phyloP scores from a whole-genome alignment of 2,888 invertebrate species.

The Drosophila infuscata region DNA sequence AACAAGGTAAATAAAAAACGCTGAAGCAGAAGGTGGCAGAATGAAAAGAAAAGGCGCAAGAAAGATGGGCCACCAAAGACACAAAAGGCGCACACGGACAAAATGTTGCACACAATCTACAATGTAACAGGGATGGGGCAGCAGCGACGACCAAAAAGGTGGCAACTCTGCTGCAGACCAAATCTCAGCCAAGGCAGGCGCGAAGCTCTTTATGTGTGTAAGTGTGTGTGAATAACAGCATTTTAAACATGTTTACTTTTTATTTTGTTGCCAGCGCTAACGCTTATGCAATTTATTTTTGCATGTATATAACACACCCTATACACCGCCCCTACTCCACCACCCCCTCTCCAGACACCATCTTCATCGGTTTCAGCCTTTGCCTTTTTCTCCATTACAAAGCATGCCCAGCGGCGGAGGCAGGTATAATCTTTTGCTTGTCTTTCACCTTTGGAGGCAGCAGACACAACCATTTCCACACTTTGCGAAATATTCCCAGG shows the following conservation, averaged over 20 bases:
- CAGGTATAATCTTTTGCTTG: conserved; percentile 78
- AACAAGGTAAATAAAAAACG: conserved; percentile 76
- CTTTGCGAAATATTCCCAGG: neutral
- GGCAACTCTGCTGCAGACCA: conserved; percentile 19
- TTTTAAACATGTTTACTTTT: conserved; percentile 79
- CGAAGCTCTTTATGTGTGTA: conserved; percentile 20
- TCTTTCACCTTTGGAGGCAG: conserved; percentile 61
- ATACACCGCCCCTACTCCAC: neutral
- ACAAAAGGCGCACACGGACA: conserved; percentile 37
- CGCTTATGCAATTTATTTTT: conserved; percentile 78
- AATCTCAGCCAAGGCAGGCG: conserved; percentile 38
- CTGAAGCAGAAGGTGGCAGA: conserved; percentile 53
- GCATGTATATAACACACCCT: conserved; percentile 31
- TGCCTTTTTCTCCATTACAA: conserved; percentile 58
- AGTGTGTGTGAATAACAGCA: conserved; percentile 72
- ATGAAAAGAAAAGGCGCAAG: conserved; percentile 44
- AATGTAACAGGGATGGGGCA: conserved; percentile 15
- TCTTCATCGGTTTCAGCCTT: conserved; percentile 39
- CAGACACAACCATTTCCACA: conserved; percentile 25
- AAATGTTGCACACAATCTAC: conserved; percentile 51
- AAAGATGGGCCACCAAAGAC: conserved; percentile 57
- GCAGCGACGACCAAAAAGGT: conserved; percentile 10
- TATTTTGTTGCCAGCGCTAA: conserved; percentile 56
- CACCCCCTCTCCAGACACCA: conserved; percentile 6
- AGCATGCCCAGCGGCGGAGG: conserved; percentile 74